Percentiles rank a stretch among this genome's conserved stretches.
phyloP scores from a whole-genome alignment of 2,797 vertebrate genomes.

The Caiman crocodilus region DNA sequence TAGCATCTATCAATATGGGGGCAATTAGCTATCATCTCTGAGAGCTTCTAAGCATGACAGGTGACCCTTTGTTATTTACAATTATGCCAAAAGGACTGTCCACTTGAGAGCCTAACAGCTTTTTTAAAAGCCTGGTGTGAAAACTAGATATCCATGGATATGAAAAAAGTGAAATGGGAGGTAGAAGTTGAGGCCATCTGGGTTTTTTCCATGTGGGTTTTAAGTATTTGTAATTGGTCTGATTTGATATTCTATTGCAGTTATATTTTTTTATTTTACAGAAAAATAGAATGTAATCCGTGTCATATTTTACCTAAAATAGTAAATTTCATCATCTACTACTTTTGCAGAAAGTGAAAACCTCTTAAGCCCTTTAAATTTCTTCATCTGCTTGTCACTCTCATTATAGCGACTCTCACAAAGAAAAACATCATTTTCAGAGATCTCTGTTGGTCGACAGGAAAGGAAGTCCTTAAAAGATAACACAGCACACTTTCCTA shows the following conservation, averaged over 20 bases:
- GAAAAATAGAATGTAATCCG: not conserved
- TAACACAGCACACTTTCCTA: conserved; percentile 95
- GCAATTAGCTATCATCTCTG: not conserved
- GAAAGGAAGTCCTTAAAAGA: conserved; percentile 98
- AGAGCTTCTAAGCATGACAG: not conserved
- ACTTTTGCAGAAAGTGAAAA: conserved; percentile 98
- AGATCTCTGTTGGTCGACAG: conserved; percentile 91
- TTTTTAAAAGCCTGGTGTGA: not conserved
- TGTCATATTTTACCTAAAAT: conserved; percentile 90
- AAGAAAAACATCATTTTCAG: conserved; percentile 93
- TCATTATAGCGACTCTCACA: conserved; percentile 99
- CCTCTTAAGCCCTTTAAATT: conserved; percentile 97
- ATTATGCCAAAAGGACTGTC: not conserved
- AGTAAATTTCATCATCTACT: conserved; percentile 97
- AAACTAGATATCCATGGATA: not conserved
- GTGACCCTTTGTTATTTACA: not conserved
- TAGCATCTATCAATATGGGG: not conserved
- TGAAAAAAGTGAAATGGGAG: not conserved
- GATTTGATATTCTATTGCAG: not conserved
- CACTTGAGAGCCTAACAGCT: not conserved
- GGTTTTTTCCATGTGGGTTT: not conserved
- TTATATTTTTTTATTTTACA: not conserved
- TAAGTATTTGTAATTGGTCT: not conserved
- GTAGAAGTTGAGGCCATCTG: not conserved
- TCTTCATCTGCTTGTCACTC: conserved; percentile 97